phyloP scores from a whole-genome alignment of 2,113 vertebrate species.

The Strigops habroptila region DNA sequence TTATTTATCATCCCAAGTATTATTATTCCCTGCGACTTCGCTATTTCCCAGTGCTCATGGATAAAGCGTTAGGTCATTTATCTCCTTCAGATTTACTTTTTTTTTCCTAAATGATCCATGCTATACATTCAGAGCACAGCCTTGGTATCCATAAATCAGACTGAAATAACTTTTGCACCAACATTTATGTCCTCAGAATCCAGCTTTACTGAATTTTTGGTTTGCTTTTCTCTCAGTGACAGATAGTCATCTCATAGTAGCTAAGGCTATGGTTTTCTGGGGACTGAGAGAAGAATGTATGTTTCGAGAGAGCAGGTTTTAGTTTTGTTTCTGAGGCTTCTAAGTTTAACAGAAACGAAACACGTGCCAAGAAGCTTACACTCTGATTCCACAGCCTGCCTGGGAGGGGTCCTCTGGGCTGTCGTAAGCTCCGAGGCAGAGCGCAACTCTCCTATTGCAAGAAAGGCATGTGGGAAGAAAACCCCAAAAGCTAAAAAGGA shows the following conservation, averaged over 20 bases:
- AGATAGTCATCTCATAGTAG: neutral
- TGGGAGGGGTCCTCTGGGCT: conserved; percentile 24
- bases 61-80: neutral
- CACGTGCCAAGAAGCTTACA: conserved; percentile 27
- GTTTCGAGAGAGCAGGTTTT: neutral
- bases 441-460: neutral
- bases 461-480: neutral
- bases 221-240: neutral
- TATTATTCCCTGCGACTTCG: neutral
- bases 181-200: neutral
- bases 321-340: neutral
- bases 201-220: neutral
- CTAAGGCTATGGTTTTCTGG: neutral
- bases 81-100: neutral
- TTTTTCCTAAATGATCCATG: neutral
- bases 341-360: neutral
- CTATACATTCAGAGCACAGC: neutral
- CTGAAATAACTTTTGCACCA: neutral
- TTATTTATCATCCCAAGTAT: neutral
- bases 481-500: neutral
- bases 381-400: neutral
- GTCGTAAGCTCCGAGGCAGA: neutral
- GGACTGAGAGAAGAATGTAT: neutral
- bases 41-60: neutral
- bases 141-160: neutral